A percentile compares a stretch with the other conserved stretches of the same genome.
These are phyloP conservation scores for Ascaphus truei DNA, from an alignment of 2,113 vertebrate genomes.

Conservation along the genomic window DNA sequence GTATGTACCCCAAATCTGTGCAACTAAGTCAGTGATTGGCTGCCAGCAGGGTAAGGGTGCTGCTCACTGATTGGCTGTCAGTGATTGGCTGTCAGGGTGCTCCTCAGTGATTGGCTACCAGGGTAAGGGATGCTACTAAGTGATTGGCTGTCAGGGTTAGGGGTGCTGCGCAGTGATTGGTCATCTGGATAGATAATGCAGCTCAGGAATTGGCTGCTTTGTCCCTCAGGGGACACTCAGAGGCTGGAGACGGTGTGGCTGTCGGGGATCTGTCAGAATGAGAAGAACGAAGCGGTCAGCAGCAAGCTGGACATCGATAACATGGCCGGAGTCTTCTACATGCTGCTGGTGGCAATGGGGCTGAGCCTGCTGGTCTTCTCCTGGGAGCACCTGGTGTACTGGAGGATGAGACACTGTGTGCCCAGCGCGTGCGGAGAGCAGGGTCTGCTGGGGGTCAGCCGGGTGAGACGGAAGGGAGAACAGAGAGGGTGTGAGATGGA, in stretches of 20 bases:
- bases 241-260: slow-evolving; percentile 97
- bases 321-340: slow-evolving; percentile 98
- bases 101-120: not conserved
- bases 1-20: slow-evolving; percentile 57
- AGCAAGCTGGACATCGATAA: slow-evolving; percentile 97
- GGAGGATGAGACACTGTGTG: slow-evolving; percentile 88
- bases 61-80: no score
- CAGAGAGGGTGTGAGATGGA: no score
- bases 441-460: slow-evolving; percentile 89
- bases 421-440: slow-evolving; percentile 77
- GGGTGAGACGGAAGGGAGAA: no score
- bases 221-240: slow-evolving; percentile 82
- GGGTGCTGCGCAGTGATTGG: not conserved
- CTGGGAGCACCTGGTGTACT: slow-evolving; percentile 95
- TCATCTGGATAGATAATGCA: no score
- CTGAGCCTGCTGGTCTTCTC: slow-evolving; percentile 92
- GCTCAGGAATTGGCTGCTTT: not conserved
- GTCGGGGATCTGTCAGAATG: slow-evolving; percentile 94
- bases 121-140: not conserved
- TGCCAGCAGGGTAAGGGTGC: not conserved
- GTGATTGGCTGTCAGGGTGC: not conserved
- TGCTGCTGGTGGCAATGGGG: slow-evolving; percentile 97
- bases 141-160: not conserved
- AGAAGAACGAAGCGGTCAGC: slow-evolving; percentile 98
- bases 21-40: not conserved